phyloP scores from a whole-genome alignment of 2,888 invertebrate species.

The Hemistola chrysoprasaria region DNA sequence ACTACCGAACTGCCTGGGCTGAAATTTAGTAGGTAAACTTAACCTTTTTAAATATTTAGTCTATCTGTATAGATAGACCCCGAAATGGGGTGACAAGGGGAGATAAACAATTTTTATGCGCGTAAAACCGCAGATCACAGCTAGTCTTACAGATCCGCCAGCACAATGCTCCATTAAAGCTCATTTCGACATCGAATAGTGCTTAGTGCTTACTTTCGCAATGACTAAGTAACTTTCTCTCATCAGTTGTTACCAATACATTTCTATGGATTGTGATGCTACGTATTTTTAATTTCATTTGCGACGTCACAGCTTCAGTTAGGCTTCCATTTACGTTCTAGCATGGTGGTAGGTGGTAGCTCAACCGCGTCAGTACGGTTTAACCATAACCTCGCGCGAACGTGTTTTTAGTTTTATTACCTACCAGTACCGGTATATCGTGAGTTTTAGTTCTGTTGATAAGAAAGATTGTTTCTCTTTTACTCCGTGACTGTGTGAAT shows the following conservation, averaged over 20 bases:
- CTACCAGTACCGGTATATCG: constrained; percentile 39
- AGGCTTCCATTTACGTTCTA: constrained; percentile 63
- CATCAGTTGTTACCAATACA: constrained; percentile 27
- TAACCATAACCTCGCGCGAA: constrained; percentile 53
- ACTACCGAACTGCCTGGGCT: no score
- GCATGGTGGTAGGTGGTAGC: constrained; percentile 43
- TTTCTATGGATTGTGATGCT: constrained; percentile 60
- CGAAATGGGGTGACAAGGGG: no score
- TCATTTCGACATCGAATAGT: constrained; percentile 33
- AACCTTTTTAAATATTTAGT: no score
- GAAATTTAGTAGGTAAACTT: no score
- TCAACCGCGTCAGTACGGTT: constrained; percentile 16
- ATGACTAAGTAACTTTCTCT: constrained; percentile 62
- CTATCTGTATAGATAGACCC: no score
- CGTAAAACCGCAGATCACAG: no score
- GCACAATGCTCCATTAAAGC: background rate
- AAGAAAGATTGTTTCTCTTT: constrained; percentile 33
- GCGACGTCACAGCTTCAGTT: constrained; percentile 62
- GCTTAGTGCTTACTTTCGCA: constrained; percentile 67
- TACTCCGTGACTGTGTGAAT: constrained; percentile 38
- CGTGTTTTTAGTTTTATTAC: constrained; percentile 32
- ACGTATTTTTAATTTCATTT: constrained; percentile 72
- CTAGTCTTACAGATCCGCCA: no score
- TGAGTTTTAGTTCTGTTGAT: constrained; percentile 47
- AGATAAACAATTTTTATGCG: no score